These are phyloP conservation scores for Perca fluviatilis DNA, from an alignment of 2,113 vertebrate genomes.

Conservation along the genomic window DNA sequence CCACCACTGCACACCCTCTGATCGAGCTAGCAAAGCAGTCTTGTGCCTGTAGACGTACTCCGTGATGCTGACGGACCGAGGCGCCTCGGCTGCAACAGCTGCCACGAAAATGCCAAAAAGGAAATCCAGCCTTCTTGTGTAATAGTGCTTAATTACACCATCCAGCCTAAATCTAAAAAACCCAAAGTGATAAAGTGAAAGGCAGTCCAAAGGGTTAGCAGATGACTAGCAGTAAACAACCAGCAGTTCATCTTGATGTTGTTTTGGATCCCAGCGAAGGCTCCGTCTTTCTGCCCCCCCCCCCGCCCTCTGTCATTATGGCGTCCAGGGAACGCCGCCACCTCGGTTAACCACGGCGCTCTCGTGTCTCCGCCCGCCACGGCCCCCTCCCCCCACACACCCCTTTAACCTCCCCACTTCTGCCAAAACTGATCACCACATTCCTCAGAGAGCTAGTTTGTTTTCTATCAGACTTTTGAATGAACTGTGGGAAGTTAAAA, in stretches of 20 bases:
- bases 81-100: too few relatives aligned
- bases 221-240: neutral
- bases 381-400: conserved; percentile 1
- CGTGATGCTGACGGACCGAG: too few relatives aligned
- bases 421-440: conserved; percentile 46
- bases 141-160: too few relatives aligned
- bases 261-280: conserved; percentile 23
- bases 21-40: too few relatives aligned
- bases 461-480: neutral
- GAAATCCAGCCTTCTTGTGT: too few relatives aligned
- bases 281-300: conserved; percentile 36
- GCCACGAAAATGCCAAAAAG: too few relatives aligned
- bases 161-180: too few relatives aligned
- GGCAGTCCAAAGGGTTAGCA: too few relatives aligned
- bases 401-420: conserved; percentile 11
- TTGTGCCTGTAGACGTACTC: too few relatives aligned
- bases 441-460: conserved; percentile 37
- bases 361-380: conserved; percentile 50
- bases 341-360: conserved; percentile 42
- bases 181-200: too few relatives aligned
- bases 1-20: too few relatives aligned
- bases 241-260: neutral
- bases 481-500: too few relatives aligned
- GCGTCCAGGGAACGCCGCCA: conserved; percentile 31
- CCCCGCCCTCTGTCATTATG: conserved; percentile 49